Evolutionary conservation across 2,113 vertebrate species (phyloP), one percentile per base, ranked within the genome.

Genomic region (Microtus ochrogaster): DNA sequence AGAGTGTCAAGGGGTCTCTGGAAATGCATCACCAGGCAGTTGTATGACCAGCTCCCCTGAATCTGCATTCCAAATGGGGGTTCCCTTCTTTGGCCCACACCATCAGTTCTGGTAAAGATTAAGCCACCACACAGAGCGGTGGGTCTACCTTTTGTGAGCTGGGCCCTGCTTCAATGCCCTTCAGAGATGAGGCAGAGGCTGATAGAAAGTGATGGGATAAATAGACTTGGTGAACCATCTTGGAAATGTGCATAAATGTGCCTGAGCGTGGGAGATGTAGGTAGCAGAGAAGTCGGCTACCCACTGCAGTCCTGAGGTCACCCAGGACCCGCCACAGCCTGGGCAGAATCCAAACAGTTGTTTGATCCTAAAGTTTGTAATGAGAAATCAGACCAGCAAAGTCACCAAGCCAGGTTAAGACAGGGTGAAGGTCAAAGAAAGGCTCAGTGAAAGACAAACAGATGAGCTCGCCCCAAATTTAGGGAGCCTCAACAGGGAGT

Each of bases 11-110:
- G 41, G 36, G 49, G 52, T 24, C 41, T 83, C 73, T 55, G 30
- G 63, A 47, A 85, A 16, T 11, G 11, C 19, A 49, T 30, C 36
- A 2, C 3, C 8, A 36, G 4, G 16, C 0, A 36, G 24, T 8
- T 8, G 28, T 55, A 52, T 49, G 84, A 36, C 41, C 41, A 49
- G 66, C 24, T 52, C 19, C 22, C 28, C 49, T 13, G 4, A 4
- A 9, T 74, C 47, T 19, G 28, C 17, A 3, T 16, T 55, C 24
- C 8, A 68, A 41, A 70, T 1, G 14, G 24, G 41, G 24, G 12
- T 58, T 52, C 4, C 52, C 66, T 28, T n/a, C 10, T 17, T 39
- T 33, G 49, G 28, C n/a, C 78, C 58, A 76, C 16, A 49, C 70
- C 22, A 12, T 78, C 47, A 24, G 16, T 41, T 26, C 17, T 36